Evolutionary conservation across 2,797 vertebrate species (phyloP).

Genomic region (Peromyscus attwateri): DNA sequence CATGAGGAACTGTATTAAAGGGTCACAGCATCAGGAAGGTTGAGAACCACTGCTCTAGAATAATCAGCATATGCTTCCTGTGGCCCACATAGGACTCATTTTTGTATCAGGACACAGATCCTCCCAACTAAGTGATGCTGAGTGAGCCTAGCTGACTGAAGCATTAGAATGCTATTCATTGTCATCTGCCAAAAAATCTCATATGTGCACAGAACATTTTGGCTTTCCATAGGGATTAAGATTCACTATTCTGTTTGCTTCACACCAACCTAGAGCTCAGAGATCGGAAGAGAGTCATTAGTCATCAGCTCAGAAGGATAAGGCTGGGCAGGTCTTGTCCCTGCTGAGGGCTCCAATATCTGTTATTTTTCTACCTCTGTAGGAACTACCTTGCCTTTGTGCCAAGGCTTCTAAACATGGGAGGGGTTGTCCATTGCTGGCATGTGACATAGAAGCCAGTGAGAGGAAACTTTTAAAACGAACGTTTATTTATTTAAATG

Average conservation of each 20-base stretch:
- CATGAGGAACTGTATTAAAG: too few relatives aligned
- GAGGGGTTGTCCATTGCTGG: not conserved
- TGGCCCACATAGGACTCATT: not conserved
- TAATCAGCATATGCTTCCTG: accelerated
- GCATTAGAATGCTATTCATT: accelerated
- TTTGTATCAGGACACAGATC: not conserved
- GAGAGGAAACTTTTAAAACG: not conserved
- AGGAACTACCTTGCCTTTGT: not conserved
- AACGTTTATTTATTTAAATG: not conserved
- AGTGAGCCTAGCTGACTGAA: not conserved
- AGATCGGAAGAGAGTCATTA: not conserved
- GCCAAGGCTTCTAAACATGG: not conserved
- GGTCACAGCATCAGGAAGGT: not conserved
- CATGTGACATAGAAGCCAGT: not conserved
- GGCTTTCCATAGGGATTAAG: not conserved
- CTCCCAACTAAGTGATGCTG: not conserved
- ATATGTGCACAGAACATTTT: accelerated
- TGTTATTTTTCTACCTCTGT: not conserved
- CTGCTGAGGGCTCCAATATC: not conserved
- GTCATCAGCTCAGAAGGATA: not conserved
- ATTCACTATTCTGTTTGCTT: not conserved
- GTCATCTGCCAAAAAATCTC: not conserved
- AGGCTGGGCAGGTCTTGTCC: not conserved
- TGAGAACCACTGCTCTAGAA: not conserved
- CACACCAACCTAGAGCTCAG: too few relatives aligned